phyloP scores from a whole-genome alignment of 2,113 vertebrate species.

The Mobula hypostoma region DNA sequence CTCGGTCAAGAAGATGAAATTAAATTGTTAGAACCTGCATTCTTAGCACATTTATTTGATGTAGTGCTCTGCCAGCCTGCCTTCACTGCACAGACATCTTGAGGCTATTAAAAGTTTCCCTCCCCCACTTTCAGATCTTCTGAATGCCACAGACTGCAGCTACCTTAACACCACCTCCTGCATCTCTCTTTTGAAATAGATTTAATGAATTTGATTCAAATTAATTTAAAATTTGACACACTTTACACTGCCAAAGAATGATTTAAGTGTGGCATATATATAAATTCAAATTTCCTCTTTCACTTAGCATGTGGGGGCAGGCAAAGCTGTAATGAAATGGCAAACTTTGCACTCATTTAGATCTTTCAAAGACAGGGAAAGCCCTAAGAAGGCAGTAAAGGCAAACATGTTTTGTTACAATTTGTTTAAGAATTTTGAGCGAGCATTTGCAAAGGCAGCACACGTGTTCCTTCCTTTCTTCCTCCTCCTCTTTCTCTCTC shows the following conservation, averaged over 20 bases:
- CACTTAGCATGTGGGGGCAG: too few species aligned
- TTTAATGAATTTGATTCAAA: too few species aligned
- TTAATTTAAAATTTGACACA: too few species aligned
- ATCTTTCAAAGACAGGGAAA: too few species aligned
- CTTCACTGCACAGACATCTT: background rate
- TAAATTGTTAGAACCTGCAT: background rate
- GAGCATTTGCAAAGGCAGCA: background rate
- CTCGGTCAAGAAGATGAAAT: background rate
- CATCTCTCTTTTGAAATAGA: background rate
- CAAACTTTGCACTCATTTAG: too few species aligned
- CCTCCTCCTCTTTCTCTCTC: background rate
- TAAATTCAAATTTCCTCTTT: too few species aligned
- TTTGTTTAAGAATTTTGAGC: too few species aligned
- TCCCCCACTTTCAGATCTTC: background rate
- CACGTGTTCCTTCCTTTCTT: background rate
- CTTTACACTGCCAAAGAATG: too few species aligned
- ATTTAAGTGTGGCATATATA: too few species aligned
- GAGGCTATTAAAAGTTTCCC: background rate
- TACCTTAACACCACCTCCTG: background rate
- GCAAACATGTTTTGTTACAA: too few species aligned
- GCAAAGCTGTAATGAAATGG: too few species aligned
- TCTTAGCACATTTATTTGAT: background rate
- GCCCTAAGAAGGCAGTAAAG: too few species aligned
- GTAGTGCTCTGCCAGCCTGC: background rate
- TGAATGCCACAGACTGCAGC: background rate